Conservation (phyloP, 2,113 vertebrate genomes). For the Corapipo altera region DNA sequence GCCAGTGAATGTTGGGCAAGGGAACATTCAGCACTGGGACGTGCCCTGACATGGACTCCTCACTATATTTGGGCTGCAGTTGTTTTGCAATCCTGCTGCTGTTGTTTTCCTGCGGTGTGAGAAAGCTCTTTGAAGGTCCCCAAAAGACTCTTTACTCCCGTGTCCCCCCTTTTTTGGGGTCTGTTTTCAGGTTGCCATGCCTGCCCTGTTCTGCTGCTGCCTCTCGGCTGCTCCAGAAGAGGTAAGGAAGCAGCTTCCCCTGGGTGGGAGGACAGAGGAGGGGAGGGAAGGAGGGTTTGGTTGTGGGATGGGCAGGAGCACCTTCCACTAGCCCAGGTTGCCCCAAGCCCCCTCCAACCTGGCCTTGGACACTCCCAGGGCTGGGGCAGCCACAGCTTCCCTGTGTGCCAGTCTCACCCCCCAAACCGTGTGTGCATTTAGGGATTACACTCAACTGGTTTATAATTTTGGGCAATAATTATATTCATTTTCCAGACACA, state of each 20-base stretch:
- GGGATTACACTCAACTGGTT: not conserved
- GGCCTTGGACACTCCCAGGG: not conserved
- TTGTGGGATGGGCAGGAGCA: not conserved
- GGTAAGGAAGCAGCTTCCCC: not conserved
- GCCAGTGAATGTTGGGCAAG: not conserved
- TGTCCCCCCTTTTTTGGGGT: not conserved
- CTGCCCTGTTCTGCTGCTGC: not conserved
- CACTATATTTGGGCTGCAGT: not conserved
- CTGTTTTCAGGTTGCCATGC: not conserved
- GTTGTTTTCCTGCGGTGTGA: not conserved
- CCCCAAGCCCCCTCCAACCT: not conserved
- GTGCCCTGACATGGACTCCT: not conserved
- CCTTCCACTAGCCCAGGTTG: not conserved
- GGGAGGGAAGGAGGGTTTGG: not conserved
- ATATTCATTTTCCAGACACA: not conserved
- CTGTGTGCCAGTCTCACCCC: not conserved
- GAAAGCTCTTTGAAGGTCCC: not conserved
- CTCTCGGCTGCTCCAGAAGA: not conserved
- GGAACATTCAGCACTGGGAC: not conserved
- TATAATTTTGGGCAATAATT: not conserved
- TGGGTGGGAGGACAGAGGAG: not conserved
- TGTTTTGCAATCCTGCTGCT: not conserved
- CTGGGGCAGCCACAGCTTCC: not conserved
- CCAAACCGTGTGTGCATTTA: not conserved
- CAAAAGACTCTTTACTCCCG: not conserved